Evolutionary conservation across 2,888 invertebrate species (phyloP).

Genomic region (Drosophila fungiperda): DNA sequence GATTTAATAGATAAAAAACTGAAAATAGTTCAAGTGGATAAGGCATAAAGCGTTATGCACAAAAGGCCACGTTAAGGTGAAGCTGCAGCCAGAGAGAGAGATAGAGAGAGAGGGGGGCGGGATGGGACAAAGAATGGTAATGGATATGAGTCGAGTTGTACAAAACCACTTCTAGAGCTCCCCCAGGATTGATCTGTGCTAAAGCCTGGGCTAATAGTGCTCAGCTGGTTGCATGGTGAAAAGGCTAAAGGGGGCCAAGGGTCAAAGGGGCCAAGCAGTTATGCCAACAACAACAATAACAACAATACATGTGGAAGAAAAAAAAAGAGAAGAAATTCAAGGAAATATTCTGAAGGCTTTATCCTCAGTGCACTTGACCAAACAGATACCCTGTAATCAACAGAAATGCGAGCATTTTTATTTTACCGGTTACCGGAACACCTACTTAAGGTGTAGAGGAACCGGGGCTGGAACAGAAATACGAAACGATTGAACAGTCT

Average conservation of each 20-base stretch:
- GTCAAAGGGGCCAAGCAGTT: constrained; percentile 19
- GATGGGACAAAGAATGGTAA: neutral
- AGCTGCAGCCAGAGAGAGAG: neutral
- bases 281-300: constrained; percentile 10
- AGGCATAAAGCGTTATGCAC: constrained; percentile 76
- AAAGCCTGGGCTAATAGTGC: constrained; percentile 69
- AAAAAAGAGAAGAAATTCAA: neutral
- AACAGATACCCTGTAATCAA: constrained; percentile 6
- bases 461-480: neutral
- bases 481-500: neutral
- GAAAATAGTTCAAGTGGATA: constrained; percentile 79
- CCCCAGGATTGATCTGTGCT: constrained; percentile 72
- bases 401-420: neutral
- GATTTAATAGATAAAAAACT: constrained; percentile 78
- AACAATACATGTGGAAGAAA: neutral
- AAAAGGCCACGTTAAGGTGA: constrained; percentile 53
- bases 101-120: neutral
- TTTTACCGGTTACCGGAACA: neutral
- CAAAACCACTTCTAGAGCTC: constrained; percentile 68
- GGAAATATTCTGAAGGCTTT: neutral
- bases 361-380: constrained; percentile 3
- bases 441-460: neutral
- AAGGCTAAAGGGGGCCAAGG: constrained; percentile 1
- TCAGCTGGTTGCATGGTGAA: constrained; percentile 43
- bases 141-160: constrained; percentile 3